Conservation (phyloP, 1,140 invertebrate genomes). For the Drosophila ohnishii region DNA sequence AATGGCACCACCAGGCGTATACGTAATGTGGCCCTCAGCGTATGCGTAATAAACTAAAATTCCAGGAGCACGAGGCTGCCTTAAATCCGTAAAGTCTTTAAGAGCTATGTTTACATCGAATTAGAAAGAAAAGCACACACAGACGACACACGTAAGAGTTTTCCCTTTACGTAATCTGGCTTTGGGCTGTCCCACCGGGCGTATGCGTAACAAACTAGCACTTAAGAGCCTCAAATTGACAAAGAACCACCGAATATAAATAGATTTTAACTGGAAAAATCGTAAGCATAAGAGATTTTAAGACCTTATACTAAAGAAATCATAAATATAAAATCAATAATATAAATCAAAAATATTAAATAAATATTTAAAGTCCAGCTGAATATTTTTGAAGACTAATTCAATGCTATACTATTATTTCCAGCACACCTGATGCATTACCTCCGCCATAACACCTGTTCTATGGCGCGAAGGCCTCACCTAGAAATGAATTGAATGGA, state of each 20-base stretch:
- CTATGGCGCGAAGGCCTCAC: no score
- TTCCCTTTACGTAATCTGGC: not conserved
- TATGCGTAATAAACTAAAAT: conserved; percentile 10
- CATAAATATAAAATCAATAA: not conserved
- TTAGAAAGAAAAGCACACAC: not conserved
- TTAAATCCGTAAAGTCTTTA: conserved; percentile 5
- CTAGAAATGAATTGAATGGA: conserved; percentile 8
- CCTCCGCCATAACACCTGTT: not conserved
- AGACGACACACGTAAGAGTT: not conserved
- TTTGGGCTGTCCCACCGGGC: not conserved
- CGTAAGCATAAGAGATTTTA: not conserved
- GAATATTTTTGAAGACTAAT: no score
- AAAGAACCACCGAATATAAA: not conserved
- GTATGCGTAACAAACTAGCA: conserved; percentile 4
- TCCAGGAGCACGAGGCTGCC: not conserved
- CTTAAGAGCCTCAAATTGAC: not conserved
- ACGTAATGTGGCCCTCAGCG: conserved; percentile 19
- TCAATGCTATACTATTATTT: not conserved
- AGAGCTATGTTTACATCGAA: conserved; percentile 4
- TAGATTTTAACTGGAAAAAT: not conserved
- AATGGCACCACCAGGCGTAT: conserved; percentile 34
- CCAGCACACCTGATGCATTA: conserved; percentile 4
- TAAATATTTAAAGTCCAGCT: not conserved
- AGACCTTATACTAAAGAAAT: no score
- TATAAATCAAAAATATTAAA: no score